A percentile compares a stretch with the other conserved stretches of the same genome.
These are phyloP conservation scores for Pteronura brasiliensis DNA, from an alignment of 2,113 vertebrate genomes.

Conservation along the genomic window DNA sequence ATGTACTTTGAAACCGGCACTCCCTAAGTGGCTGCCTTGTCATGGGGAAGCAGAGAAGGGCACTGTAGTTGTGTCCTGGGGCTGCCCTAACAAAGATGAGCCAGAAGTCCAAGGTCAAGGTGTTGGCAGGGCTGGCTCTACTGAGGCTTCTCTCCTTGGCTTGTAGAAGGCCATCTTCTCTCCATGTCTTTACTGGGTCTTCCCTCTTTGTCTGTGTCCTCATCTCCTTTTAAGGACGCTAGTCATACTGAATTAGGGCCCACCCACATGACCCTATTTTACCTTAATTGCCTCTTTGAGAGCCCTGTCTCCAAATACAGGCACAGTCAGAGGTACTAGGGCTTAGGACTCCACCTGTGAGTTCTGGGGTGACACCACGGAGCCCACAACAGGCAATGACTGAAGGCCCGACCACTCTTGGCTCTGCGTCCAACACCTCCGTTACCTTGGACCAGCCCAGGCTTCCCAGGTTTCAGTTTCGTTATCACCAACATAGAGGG, in stretches of 20 bases:
- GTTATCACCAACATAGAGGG: background rate
- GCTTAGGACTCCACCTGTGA: too few species aligned
- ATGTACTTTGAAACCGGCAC: background rate
- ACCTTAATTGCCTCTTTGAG: background rate
- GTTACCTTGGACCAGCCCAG: rapidly evolving
- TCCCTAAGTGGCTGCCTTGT: rapidly evolving
- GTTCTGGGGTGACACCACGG: rapidly evolving
- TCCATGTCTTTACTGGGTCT: rapidly evolving
- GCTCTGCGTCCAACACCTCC: rapidly evolving
- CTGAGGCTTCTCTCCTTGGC: background rate
- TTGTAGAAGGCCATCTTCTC: rapidly evolving
- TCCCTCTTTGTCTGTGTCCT: background rate
- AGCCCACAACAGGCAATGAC: rapidly evolving
- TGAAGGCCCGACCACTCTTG: rapidly evolving
- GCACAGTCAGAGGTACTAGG: background rate
- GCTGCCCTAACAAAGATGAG: background rate
- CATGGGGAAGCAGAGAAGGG: background rate
- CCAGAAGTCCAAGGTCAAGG: rapidly evolving
- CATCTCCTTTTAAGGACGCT: background rate
- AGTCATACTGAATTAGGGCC: background rate
- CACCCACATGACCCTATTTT: background rate
- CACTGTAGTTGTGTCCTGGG: rapidly evolving
- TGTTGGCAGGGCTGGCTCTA: rapidly evolving
- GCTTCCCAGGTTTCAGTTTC: background rate
- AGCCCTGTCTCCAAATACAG: background rate